Percentiles rank a stretch among this genome's conserved stretches.
phyloP scores from a whole-genome alignment of 2,888 invertebrate genomes.

The Mycalesis mineus region DNA sequence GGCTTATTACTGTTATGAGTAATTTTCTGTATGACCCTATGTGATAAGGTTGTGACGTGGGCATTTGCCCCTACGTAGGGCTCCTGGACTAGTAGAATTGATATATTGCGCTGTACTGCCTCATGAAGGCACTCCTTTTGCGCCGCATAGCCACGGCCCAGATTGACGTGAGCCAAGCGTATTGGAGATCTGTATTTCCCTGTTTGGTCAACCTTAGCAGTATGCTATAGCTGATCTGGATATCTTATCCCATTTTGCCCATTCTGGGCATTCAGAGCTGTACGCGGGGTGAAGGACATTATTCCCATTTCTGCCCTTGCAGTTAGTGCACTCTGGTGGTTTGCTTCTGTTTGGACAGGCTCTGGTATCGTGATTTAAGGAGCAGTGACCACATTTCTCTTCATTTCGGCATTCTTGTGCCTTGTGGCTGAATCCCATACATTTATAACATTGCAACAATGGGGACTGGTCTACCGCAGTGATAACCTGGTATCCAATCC shows the following conservation, averaged over 20 bases:
- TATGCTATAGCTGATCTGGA: background rate
- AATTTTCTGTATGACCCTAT: too few species aligned
- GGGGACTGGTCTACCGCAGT: slow-evolving; percentile 8
- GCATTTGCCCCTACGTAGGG: background rate
- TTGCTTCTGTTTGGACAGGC: background rate
- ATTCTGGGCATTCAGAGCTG: background rate
- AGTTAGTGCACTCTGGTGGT: background rate
- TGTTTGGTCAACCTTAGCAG: too few species aligned
- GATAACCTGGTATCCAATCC: slow-evolving; percentile 7
- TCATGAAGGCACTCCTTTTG: too few species aligned
- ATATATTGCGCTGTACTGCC: too few species aligned
- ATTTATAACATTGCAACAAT: background rate
- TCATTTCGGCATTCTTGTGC: background rate
- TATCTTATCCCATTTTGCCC: background rate
- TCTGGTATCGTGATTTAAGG: background rate
- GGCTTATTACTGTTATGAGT: too few species aligned
- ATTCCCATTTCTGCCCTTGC: too few species aligned
- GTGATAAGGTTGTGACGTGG: too few species aligned
- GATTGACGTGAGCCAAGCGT: too few species aligned
- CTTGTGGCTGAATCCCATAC: background rate
- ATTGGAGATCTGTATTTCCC: too few species aligned
- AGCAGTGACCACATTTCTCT: background rate
- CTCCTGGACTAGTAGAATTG: background rate
- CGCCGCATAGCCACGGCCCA: too few species aligned
- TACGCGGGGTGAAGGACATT: background rate